Percentiles rank a stretch among this genome's conserved stretches.
Conservation (phyloP, 2,797 vertebrate genomes). For the Hypotaenidia philippensis region DNA sequence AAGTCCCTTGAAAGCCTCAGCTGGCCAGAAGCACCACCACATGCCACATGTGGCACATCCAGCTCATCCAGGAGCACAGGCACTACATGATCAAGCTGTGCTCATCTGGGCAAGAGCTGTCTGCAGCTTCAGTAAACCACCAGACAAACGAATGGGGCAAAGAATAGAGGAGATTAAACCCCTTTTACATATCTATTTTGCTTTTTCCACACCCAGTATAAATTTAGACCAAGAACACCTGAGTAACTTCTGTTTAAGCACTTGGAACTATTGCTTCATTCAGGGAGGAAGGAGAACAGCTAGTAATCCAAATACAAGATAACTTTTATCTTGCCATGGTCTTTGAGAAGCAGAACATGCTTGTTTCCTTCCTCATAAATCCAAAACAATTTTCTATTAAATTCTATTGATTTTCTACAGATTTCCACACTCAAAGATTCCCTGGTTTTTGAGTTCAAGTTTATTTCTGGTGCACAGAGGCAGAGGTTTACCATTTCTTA, state of each 20-base stretch:
- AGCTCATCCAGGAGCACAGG: neutral
- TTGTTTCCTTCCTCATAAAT: neutral
- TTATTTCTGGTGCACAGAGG: neutral
- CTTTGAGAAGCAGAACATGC: neutral
- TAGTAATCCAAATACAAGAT: neutral
- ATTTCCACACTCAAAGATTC: neutral
- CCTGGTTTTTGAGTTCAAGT: neutral
- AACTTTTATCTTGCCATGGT: neutral
- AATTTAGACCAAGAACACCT: neutral
- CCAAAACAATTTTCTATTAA: neutral
- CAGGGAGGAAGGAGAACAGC: neutral
- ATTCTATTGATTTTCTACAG: neutral
- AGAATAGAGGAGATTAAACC: neutral
- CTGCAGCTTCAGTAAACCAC: neutral
- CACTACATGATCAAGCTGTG: accelerated
- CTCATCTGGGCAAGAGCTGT: neutral
- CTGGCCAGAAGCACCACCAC: neutral
- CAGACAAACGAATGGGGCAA: neutral
- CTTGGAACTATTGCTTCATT: neutral
- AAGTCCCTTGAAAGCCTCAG: neutral
- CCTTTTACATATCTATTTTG: neutral
- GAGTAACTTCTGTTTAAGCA: neutral
- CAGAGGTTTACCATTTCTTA: neutral
- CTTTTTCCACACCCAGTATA: neutral
- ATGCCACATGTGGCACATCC: accelerated